Base-by-base conservation (phyloP, 2,113 vertebrate species). In the Heptranchias perlo region DNA sequence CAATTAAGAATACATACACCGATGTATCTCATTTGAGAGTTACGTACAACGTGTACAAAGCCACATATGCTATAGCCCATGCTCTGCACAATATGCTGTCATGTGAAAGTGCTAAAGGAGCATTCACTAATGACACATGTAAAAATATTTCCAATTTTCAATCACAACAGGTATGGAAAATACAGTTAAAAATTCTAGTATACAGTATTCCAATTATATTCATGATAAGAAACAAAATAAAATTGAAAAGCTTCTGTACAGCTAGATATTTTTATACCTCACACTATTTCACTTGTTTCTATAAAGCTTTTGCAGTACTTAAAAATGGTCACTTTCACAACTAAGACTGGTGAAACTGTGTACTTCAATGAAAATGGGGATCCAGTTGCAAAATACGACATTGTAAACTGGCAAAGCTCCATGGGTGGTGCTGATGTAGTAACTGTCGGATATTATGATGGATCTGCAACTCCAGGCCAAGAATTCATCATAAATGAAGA, bases 341-440 rank as follows among this genome's bases (percentile, higher is more conserved):
- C 97, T 0, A 97, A 97, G 91, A 97, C 96, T 73, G 97, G 97
- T 96, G 97, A 98, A 78, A 97, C 96, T 1, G 97, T 98, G 49
- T 96, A 97, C 95, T 98, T 98, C 96, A 97, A 98, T 95, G 96
- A 97, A 31, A 54, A 96, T 67, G 98, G 98, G 35, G 97, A 98
- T 96, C 97, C 97, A 49, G 97, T 96, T 69, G 97, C 98, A 49
- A 97, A 96, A 8, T 98, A 98, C 65, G 97, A 97, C 25, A 96
- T 98, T 91, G 97, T 98, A 8, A 98, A 98, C 96, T 98, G 84
- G 23, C 98, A 97, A 97, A 98, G 96, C 97, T 96, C 96, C 97
- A 97, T 96, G n/a, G 97, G 96, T 95, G 96, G 96, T 25, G 97
- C 97, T 64, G 91, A 96, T 5, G 97, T 98, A 96, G 44, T 98